Evolutionary conservation across 2,797 vertebrate species (phyloP).

Genomic region (Morus bassanus): DNA sequence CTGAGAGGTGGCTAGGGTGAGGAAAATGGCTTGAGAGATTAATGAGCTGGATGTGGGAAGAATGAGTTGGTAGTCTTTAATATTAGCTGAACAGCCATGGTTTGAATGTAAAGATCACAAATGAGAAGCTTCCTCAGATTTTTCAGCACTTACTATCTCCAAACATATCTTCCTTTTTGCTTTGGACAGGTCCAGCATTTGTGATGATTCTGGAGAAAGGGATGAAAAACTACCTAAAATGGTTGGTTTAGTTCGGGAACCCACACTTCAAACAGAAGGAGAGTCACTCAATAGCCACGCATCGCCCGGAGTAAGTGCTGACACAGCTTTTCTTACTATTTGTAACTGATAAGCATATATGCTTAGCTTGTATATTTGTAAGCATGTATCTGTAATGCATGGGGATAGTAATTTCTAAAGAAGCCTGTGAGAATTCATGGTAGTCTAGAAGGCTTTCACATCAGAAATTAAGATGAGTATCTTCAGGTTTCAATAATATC

Average conservation of each 20-base stretch:
- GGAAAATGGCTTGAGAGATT: background rate
- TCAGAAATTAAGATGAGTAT: background rate
- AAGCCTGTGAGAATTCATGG: background rate
- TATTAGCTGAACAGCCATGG: background rate
- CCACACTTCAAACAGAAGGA: conserved; percentile 47
- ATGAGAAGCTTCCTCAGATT: background rate
- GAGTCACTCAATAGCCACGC: conserved; percentile 49
- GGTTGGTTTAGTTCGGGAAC: conserved; percentile 53
- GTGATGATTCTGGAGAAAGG: conserved; percentile 71
- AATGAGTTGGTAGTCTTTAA: background rate
- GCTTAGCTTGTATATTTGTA: background rate
- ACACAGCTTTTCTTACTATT: background rate
- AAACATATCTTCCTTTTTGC: background rate
- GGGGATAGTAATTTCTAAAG: background rate
- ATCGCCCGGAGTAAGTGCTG: conserved; percentile 67
- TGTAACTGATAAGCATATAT: background rate
- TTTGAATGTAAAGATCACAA: background rate
- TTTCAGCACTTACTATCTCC: background rate
- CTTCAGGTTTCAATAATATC: background rate
- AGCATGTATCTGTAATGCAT: background rate
- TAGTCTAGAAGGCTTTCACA: background rate
- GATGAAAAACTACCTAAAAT: conserved; percentile 71
- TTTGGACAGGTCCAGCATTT: conserved; percentile 62
- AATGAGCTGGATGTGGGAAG: background rate
- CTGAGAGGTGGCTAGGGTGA: background rate